phyloP scores from a whole-genome alignment of 2,797 vertebrate species.

The Cyprinella venusta region DNA sequence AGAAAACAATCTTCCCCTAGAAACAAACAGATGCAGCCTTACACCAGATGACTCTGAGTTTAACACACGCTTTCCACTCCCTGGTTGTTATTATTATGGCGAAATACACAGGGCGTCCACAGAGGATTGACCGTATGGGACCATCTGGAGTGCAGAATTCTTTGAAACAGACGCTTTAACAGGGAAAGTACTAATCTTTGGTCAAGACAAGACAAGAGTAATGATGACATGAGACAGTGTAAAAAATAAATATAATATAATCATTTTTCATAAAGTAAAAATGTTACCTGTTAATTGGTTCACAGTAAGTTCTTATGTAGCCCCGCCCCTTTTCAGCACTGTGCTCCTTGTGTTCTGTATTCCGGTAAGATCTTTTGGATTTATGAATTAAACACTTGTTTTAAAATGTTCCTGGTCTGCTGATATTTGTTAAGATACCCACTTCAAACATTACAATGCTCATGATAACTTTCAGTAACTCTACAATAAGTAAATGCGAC shows the following conservation, averaged over 20 bases:
- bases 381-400: no score
- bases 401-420: no score
- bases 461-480: not conserved
- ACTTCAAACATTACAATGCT: no score
- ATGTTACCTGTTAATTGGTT: not conserved
- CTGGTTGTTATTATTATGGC: slow-evolving; percentile 15
- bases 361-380: no score
- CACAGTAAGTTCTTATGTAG: not conserved
- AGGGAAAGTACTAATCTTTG: not conserved
- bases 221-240: not conserved
- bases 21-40: slow-evolving; percentile 6
- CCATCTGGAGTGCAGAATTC: not conserved
- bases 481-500: not conserved
- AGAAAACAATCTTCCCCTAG: not conserved
- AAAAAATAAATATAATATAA: fast-evolving
- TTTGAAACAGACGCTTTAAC: not conserved
- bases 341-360: no score
- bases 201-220: not conserved
- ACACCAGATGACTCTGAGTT: not conserved
- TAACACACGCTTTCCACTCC: not conserved
- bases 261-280: not conserved
- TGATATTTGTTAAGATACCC: no score
- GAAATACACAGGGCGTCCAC: not conserved
- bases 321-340: no score
- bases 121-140: slow-evolving; percentile 5